Evolutionary conservation across 2,888 invertebrate genomes (phyloP).

Genomic region (Zygothrica quintamaculata): DNA sequence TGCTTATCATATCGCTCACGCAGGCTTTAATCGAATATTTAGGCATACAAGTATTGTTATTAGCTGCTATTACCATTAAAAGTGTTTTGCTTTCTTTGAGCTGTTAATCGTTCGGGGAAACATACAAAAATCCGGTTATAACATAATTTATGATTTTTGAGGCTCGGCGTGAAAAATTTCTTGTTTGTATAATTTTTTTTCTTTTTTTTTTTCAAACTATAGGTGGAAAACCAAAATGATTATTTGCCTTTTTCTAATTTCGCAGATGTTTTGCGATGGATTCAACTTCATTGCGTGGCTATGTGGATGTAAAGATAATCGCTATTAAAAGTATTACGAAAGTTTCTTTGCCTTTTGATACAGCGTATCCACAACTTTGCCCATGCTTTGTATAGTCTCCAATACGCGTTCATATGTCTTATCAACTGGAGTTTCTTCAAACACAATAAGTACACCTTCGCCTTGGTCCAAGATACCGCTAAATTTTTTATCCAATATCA

Average conservation of each 20-base stretch:
- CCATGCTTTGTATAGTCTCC: conserved; percentile 99
- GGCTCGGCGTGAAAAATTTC: conserved; percentile 11
- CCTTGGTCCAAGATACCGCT: conserved; percentile 99
- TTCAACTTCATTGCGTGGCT: conserved; percentile 15
- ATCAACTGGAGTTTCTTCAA: conserved; percentile 97
- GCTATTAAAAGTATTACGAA: conserved; percentile 88
- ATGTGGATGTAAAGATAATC: conserved; percentile 13
- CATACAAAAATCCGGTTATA: conserved; percentile 34
- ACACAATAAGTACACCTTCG: conserved; percentile 98
- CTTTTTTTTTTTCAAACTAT: conserved; percentile 28
- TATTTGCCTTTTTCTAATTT: conserved; percentile 46
- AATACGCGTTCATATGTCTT: conserved; percentile 99
- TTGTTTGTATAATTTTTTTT: too few species aligned
- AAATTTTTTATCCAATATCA: conserved; percentile 99
- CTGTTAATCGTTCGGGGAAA: conserved; percentile 32
- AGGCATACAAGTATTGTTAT: conserved; percentile 48
- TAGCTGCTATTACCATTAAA: conserved; percentile 60
- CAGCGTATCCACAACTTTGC: conserved; percentile 99
- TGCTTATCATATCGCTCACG: conserved; percentile 62
- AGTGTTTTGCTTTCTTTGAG: conserved; percentile 38
- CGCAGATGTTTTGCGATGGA: conserved; percentile 40
- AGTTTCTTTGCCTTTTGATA: conserved; percentile 99
- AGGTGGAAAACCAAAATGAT: conserved; percentile 31
- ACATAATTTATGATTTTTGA: conserved; percentile 31
- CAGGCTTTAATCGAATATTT: conserved; percentile 41